Evolutionary conservation across 2,797 vertebrate genomes (phyloP), one percentile per base, ranked within the genome.

Genomic region (Paramormyrops hopkinsi): DNA sequence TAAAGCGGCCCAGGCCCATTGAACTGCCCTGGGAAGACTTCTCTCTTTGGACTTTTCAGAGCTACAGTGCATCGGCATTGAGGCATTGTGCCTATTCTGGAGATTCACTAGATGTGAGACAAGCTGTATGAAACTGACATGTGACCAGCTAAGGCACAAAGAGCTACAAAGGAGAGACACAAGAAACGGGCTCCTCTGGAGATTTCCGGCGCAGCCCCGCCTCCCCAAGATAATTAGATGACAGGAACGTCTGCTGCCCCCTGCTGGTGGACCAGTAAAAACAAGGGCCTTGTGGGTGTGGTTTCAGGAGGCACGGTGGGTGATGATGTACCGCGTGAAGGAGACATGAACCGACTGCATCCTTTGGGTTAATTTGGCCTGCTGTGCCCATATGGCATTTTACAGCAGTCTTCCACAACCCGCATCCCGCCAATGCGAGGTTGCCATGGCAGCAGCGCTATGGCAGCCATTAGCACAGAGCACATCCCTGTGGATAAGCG

Each of bases 371-470:
- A 88, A 62, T 62, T 41, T 65, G 86, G 54, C 56, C 59, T 37
- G 41, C 54, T 65, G 19, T 25, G 48, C 29, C 82, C 88, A 44
- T 89, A 46, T 56, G 79, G 44, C 25, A 29, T 44, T 53, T 46
- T 48, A 53, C 14, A 22, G 54, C 56, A 79, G n/a, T 3, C 73
- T 56, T 65, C 76, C 6, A 19, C 50, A 76, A 8, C 84, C 46
- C 46, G 8, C 44, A 6, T 59, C 88, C 50, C 44, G 9, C 65
- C 86, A 59, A 84, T 46, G 46, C 9, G 25, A 37, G 44, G 90
- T 90, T 90, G 88, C 88, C 88, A 90, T 89, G 88, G 88, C 88
- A 90, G 44, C 90, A 54, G 65, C 12, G 1, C 83, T 1, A 65
- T 44, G 37, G 62, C 82, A 59, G 46, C 82, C 19, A 19, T 19